Base-by-base conservation (phyloP, 2,888 invertebrate genomes). In the Ctena decussata region DNA sequence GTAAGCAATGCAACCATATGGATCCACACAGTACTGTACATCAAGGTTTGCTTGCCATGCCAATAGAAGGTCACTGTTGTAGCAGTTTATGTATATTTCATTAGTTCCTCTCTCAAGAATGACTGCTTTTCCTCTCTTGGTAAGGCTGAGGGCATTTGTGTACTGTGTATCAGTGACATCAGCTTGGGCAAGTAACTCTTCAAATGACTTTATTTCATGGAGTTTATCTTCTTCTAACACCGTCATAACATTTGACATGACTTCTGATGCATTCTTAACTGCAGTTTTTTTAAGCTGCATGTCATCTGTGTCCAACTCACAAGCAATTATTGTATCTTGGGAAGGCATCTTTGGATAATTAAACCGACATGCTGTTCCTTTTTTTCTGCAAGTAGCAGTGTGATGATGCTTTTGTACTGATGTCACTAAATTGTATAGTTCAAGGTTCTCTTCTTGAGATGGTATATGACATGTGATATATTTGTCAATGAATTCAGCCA, bases 11-110 rank as follows among this genome's bases (percentile, higher is more conserved):
- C 90, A 90, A 11, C 85, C 32, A 27, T 82, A 87, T 2, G 76
- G 74, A 82, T 85, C 82, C 8, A 80, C 84, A 1, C 86, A 80
- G 77, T 49, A 90, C 76, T 90, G 87, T 2, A 89, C 81, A 84
- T 87, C 87, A 11, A 86, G 32, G 70, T 90, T 90, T 6, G 86
- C 88, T 46, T 81, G 75, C 89, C 75, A 80, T 69, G 70, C n/a
- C 21, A 12, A 76, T 49, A 86, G 71, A 11, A 86, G 3, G n/a
- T n/a, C 49, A 49, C 57, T 27, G 35, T 86, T 83, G 74, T 83
- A 86, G 37, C 69, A 76, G 41, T 86, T 86, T 8, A 86, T 76
- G 27, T 39, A 46, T 15, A n/a, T 24, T 57, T 60, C 71, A 41
- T 3, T n/a, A 11, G 84, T 78, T 3, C 27, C 71, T 78, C 86